phyloP scores from a whole-genome alignment of 2,797 vertebrate genomes.

The Neosilurus hyrtlii region DNA sequence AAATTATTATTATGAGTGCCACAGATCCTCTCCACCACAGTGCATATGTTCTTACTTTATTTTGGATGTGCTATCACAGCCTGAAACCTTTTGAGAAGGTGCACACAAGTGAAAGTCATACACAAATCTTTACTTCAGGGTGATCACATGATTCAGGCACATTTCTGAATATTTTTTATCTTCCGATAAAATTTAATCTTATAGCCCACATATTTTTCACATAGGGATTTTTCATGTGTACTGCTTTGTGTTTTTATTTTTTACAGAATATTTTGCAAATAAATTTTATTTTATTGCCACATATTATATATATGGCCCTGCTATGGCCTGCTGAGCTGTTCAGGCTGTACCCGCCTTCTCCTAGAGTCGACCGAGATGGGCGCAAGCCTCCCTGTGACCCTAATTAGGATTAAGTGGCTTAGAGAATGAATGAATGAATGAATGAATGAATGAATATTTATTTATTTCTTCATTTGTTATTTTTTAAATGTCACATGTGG shows the following conservation, averaged over 20 bases:
- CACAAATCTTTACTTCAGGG: background rate
- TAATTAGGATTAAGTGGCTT: no score
- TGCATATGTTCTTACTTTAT: background rate
- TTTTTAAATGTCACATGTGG: background rate
- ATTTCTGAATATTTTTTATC: background rate
- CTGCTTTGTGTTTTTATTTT: background rate
- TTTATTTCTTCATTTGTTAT: no score
- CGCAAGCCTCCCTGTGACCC: no score
- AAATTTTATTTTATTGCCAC: background rate
- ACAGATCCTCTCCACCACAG: slow-evolving; percentile 6
- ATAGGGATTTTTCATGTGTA: background rate
- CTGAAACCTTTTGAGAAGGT: background rate
- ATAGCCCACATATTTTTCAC: background rate
- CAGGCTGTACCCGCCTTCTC: no score
- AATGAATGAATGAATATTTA: no score
- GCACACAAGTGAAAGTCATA: background rate
- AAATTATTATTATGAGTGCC: slow-evolving; percentile 17
- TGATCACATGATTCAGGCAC: background rate
- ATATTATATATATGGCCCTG: slow-evolving; percentile 32
- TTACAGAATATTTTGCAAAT: background rate
- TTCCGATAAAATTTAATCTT: background rate
- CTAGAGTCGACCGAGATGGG: no score
- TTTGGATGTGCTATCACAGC: background rate
- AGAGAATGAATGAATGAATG: no score
- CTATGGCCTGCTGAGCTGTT: no score